Evolutionary conservation across 2,888 invertebrate genomes (phyloP).

Genomic region (Yponomeuta malinellus): DNA sequence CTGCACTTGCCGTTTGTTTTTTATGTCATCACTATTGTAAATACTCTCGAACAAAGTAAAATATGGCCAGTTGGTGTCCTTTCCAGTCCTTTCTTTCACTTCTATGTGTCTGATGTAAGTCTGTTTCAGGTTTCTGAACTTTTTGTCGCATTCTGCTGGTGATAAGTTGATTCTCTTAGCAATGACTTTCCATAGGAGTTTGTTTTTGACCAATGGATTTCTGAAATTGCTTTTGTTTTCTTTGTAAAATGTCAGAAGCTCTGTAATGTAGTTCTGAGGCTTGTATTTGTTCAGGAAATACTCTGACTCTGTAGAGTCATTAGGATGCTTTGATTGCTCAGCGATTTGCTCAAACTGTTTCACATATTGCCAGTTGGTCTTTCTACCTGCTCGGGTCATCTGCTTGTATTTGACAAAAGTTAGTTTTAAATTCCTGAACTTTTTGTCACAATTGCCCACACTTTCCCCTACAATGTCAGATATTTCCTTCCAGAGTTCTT

Average conservation of each 20-base stretch:
- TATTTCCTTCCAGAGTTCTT: conserved; percentile 62
- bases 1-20: conserved; percentile 20
- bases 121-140: conserved; percentile 63
- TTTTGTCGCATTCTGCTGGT: conserved; percentile 56
- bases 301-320: neutral
- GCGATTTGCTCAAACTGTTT: conserved; percentile 59
- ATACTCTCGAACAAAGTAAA: conserved; percentile 58
- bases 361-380: conserved; percentile 57
- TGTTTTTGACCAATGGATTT: conserved; percentile 55
- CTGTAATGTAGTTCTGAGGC: conserved; percentile 51
- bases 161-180: conserved; percentile 46
- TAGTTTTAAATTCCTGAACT: conserved; percentile 64
- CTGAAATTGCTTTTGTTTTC: conserved; percentile 55
- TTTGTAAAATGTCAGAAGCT: conserved; percentile 53
- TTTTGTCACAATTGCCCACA: conserved; percentile 53
- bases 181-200: conserved; percentile 50
- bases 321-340: conserved; percentile 7
- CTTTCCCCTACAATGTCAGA: conserved; percentile 43
- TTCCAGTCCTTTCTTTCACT: conserved; percentile 28
- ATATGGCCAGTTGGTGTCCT: conserved; percentile 56
- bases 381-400: conserved; percentile 40
- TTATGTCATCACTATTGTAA: conserved; percentile 34
- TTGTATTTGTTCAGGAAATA: conserved; percentile 6
- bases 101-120: conserved; percentile 45
- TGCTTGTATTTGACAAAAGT: conserved; percentile 56